These are phyloP conservation scores for Merodon equestris DNA, from an alignment of 2,888 invertebrate species.

Conservation along the genomic window DNA sequence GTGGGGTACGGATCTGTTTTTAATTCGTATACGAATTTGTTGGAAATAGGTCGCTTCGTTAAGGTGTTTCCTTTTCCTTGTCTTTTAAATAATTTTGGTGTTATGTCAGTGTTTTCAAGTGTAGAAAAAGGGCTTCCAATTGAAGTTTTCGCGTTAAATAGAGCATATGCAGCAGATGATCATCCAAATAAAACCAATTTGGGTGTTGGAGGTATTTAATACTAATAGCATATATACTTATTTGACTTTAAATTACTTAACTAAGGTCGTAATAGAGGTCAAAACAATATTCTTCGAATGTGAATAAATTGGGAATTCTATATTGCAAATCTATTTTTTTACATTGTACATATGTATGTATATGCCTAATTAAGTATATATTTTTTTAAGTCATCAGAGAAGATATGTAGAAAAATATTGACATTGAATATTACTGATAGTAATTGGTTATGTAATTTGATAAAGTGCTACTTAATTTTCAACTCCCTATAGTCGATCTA, in stretches of 20 bases:
- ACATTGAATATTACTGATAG: too few species aligned
- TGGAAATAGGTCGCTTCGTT: too few species aligned
- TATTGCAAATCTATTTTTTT: not conserved
- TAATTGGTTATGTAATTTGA: too few species aligned
- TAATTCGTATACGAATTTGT: too few species aligned
- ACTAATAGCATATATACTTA: not conserved
- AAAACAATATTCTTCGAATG: constrained; percentile 22
- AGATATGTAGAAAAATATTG: too few species aligned
- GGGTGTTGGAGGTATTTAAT: constrained; percentile 92
- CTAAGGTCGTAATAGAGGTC: constrained; percentile 74
- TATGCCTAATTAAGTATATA: too few species aligned
- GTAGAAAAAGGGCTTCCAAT: constrained; percentile 92
- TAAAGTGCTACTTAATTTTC: too few species aligned
- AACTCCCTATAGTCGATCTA: too few species aligned
- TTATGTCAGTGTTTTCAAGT: constrained; percentile 80
- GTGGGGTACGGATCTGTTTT: too few species aligned
- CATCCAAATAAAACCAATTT: constrained; percentile 93
- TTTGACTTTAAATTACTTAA: too few species aligned
- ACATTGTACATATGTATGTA: not conserved
- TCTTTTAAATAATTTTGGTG: not conserved
- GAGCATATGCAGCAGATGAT: constrained; percentile 86
- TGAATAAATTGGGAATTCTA: not conserved
- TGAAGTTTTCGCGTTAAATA: constrained; percentile 94
- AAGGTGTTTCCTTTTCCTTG: too few species aligned
- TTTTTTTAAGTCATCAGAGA: too few species aligned